Evolutionary conservation across 2,888 invertebrate genomes (phyloP), one percentile per base, ranked within the genome.

Genomic region (Oscheius sp.): DNA sequence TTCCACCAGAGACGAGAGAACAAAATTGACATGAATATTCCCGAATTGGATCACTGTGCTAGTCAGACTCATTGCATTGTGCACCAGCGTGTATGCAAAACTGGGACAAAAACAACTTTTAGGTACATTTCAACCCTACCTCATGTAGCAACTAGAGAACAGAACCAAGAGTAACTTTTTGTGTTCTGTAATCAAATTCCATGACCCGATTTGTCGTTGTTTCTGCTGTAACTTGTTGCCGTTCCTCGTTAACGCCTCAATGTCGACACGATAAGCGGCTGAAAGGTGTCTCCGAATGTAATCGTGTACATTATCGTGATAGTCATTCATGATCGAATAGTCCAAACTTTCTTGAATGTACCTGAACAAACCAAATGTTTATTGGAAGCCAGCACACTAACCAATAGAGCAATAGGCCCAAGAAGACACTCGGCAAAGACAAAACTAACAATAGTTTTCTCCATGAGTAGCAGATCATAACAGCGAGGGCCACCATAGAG

Each of bases 41-140:
- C 73, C 73, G 21, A 73, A 68, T 65, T 65, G 33, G 35, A 73
- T 65, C 11, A 47, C 55, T 11, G 73, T 73, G 42, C 73, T 73
- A 2, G 65, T 65, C n/a, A 73, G 37, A 9, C 65, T 50, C 73
- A 73, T 57, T 5, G 73, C 73, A 47, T 73, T 73, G 65, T 73
- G 73, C 11, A 73, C 37, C 35, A 73, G 37, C 0, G 73, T 73
- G 35, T 55, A 73, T 5, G 65, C 32, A 57, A 73, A 73, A 47
- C 73, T 73, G 48, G 35, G 21, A 21, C 21, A 73, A 9, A 21
- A 48, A 58, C 2, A 5, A 51, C 42, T 59, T 58, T 48, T 47
- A 3, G 9, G 21, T 21, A 13, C 29, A 53, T 37, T 70, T 3
- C 4, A 1, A 7, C 2, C 37, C 33, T 48, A 70, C 70, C 70